Evolutionary conservation across 1,140 invertebrate species (phyloP).

Genomic region (Coelopa frigida): DNA sequence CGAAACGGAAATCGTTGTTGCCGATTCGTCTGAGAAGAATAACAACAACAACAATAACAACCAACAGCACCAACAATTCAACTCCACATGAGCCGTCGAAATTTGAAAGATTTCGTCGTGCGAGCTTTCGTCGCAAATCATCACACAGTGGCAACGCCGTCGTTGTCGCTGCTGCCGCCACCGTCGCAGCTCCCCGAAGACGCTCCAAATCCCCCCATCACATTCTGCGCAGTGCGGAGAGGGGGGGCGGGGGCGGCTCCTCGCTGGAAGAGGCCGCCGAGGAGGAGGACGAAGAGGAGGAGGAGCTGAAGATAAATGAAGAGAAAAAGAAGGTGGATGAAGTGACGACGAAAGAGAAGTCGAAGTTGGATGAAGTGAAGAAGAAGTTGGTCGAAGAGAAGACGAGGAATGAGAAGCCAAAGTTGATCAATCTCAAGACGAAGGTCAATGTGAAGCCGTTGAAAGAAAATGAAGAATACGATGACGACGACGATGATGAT

Average conservation of each 20-base stretch:
- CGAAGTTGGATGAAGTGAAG: too few species aligned
- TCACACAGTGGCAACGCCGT: background rate
- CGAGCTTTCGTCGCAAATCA: slow-evolving; percentile 21
- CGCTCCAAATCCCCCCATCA: slow-evolving; percentile 19
- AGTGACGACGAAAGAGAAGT: background rate
- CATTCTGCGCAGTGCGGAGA: slow-evolving; percentile 11
- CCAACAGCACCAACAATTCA: background rate
- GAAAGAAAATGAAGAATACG: too few species aligned
- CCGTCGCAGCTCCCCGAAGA: slow-evolving; percentile 6
- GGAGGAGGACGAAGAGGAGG: slow-evolving; percentile 8
- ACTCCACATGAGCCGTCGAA: slow-evolving; percentile 10
- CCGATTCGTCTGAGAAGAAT: background rate
- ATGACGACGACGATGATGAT: too few species aligned
- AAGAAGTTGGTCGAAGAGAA: too few species aligned
- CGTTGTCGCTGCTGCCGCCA: too few species aligned
- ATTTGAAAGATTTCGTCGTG: slow-evolving; percentile 21
- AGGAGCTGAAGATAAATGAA: background rate
- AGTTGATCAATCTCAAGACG: too few species aligned
- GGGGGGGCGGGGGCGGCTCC: too few species aligned
- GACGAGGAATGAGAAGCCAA: too few species aligned
- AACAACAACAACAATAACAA: slow-evolving; percentile 2
- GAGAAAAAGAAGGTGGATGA: too few species aligned
- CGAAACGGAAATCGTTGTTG: background rate
- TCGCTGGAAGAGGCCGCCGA: slow-evolving; percentile 14
- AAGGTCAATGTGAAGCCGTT: too few species aligned